A percentile compares a stretch with the other conserved stretches of the same genome.
Evolutionary conservation across 1,140 invertebrate species (phyloP).

Genomic region (Bombus difficillimus): DNA sequence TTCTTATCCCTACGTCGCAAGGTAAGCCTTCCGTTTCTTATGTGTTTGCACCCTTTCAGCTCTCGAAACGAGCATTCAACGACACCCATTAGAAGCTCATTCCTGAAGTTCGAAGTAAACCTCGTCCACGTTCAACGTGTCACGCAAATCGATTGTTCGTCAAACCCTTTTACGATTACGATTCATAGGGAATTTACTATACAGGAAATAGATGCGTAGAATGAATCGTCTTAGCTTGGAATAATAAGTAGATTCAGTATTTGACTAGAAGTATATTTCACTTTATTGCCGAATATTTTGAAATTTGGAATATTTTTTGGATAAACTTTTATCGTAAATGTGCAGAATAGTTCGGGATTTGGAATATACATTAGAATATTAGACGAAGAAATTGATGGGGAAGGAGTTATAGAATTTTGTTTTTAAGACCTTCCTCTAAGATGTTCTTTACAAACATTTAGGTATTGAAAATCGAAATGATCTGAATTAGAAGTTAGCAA

Average conservation of each 20-base stretch:
- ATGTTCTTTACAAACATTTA: too few relatives aligned
- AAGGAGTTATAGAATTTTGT: too few relatives aligned
- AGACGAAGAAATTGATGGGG: too few relatives aligned
- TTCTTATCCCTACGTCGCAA: slow-evolving; percentile 96
- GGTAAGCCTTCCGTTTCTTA: slow-evolving; percentile 84
- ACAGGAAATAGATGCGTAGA: background rate
- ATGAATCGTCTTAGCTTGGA: background rate
- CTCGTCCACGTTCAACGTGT: slow-evolving; percentile 25
- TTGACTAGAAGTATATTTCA: background rate
- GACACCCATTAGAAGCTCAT: slow-evolving; percentile 6
- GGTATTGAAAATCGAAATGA: too few relatives aligned
- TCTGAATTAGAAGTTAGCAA: too few relatives aligned
- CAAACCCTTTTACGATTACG: background rate
- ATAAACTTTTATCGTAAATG: background rate
- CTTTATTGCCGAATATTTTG: background rate
- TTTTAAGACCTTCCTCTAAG: too few relatives aligned
- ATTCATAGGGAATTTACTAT: background rate
- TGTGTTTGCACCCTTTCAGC: slow-evolving; percentile 6
- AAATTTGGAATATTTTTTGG: background rate
- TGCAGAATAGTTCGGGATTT: background rate
- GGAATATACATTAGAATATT: background rate
- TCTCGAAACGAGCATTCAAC: slow-evolving; percentile 16
- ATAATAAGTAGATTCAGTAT: too few relatives aligned
- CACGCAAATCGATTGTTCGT: slow-evolving; percentile 34
- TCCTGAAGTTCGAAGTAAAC: background rate